These are phyloP conservation scores for Diaperis boleti DNA, from an alignment of 2,888 invertebrate species.

Conservation along the genomic window DNA sequence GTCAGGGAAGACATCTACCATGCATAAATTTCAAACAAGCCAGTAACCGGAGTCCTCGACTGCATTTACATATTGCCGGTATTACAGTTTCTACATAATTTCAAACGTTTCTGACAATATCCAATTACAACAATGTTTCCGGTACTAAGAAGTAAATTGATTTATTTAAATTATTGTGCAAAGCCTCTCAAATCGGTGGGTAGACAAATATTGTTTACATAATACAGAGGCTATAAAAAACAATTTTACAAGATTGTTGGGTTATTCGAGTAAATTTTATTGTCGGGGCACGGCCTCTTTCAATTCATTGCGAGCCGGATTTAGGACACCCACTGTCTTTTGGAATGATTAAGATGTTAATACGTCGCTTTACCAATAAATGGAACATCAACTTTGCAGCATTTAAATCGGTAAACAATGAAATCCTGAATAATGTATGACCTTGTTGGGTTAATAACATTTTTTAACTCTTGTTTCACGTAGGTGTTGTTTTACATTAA, in stretches of 20 bases:
- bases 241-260: constrained; percentile 21
- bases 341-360: constrained; percentile 7
- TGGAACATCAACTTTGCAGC: background rate
- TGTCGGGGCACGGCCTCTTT: constrained; percentile 13
- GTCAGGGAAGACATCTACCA: background rate
- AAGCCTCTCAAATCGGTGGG: constrained; percentile 25
- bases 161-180: constrained; percentile 9
- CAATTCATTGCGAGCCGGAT: constrained; percentile 8
- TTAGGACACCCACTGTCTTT: constrained; percentile 1
- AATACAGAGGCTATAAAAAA: constrained; percentile 15
- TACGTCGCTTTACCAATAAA: background rate
- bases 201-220: constrained; percentile 25
- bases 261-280: constrained; percentile 18
- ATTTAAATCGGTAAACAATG: constrained; percentile 4
- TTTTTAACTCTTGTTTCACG: no score
- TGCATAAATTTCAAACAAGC: background rate
- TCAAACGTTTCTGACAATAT: background rate
- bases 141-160: background rate
- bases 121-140: constrained; percentile 12
- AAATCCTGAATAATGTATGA: constrained; percentile 4
- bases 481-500: background rate
- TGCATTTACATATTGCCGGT: constrained; percentile 25
- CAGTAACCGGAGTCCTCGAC: background rate
- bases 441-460: background rate
- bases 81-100: background rate